Percentiles rank a stretch among this genome's conserved stretches.
phyloP scores from a whole-genome alignment of 2,888 invertebrate genomes.

The Machimus rusticus region DNA sequence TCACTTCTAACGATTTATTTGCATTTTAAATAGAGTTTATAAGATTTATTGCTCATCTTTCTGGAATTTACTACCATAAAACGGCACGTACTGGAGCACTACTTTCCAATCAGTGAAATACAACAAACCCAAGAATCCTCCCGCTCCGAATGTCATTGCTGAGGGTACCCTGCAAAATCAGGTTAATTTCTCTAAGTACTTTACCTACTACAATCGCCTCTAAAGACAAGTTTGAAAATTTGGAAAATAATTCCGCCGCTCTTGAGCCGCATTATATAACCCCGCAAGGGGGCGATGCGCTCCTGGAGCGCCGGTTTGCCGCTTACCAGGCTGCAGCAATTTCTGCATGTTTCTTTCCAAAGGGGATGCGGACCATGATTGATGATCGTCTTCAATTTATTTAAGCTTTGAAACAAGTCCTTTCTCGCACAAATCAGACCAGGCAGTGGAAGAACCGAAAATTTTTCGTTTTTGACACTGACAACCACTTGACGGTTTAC shows the following conservation, averaged over 20 bases:
- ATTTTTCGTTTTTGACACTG: neutral
- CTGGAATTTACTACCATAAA: conserved; percentile 77
- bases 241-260: neutral
- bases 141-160: conserved; percentile 70
- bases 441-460: neutral
- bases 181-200: neutral
- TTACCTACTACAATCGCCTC: neutral
- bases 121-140: conserved; percentile 68
- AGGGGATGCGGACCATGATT: conserved; percentile 52
- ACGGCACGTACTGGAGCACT: conserved; percentile 76
- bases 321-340: conserved; percentile 65
- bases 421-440: neutral
- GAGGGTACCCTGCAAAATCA: conserved; percentile 66
- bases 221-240: neutral
- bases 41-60: conserved; percentile 54
- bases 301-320: too few relatives aligned
- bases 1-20: conserved; percentile 4
- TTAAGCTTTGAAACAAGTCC: neutral
- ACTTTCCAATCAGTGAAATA: conserved; percentile 84
- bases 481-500: neutral
- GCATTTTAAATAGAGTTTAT: neutral
- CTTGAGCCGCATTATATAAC: conserved; percentile 50
- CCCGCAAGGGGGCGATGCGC: conserved; percentile 39
- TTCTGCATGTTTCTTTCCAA: conserved; percentile 71
- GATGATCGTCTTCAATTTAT: neutral